Evolutionary conservation across 1,140 invertebrate species (phyloP).

Genomic region (Drosophila grimshawi): DNA sequence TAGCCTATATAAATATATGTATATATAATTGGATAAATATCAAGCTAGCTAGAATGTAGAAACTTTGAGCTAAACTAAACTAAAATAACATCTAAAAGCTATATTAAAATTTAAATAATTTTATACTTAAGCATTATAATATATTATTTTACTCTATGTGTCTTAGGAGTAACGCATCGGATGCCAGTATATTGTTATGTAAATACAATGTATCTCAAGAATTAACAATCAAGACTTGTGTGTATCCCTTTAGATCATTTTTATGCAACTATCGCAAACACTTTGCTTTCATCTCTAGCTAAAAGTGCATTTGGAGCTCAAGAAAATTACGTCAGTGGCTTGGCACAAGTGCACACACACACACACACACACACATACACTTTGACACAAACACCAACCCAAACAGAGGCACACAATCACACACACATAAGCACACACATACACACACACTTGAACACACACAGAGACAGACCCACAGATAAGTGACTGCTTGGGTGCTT

Average conservation of each 20-base stretch:
- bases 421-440: neutral
- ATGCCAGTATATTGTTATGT: no score
- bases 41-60: neutral
- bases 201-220: no score
- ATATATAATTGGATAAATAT: neutral
- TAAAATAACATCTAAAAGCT: no score
- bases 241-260: no score
- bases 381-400: constrained; percentile 7
- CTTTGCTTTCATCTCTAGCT: constrained; percentile 36
- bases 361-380: constrained; percentile 11
- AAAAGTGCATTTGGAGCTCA: constrained; percentile 73
- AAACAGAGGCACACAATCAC: neutral
- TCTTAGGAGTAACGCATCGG: no score
- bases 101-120: no score
- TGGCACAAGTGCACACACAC: constrained; percentile 47
- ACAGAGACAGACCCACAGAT: constrained; percentile 32
- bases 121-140: no score
- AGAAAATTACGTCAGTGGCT: constrained; percentile 77
- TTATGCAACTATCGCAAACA: neutral
- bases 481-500: constrained; percentile 73
- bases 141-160: no score
- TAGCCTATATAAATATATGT: neutral
- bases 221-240: no score
- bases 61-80: no score
- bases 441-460: neutral